Base-by-base conservation (phyloP, 2,797 vertebrate species). In the Chrosomus eos region DNA sequence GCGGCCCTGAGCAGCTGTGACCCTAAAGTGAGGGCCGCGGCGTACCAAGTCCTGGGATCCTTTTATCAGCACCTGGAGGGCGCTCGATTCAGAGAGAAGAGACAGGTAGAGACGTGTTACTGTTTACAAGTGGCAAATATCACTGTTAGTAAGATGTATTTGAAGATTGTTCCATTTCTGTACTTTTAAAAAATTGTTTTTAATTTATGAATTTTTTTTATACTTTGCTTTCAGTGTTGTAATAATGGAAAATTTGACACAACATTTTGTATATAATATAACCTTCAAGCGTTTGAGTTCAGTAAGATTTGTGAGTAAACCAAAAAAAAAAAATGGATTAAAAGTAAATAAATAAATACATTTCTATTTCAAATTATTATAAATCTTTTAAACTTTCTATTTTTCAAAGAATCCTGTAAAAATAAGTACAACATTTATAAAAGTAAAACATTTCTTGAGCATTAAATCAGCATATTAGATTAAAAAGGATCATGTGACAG, bases 1-100 rank as follows among this genome's bases (percentile, higher is more conserved):
- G 93, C 92, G 55, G 95, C 97, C 10, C 95, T 99, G 11, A 99
- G 98, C 89, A 99, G 98, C 93, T 97, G 96, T 0, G 97, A 99
- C 91, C 89, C 94, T 40, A 96, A 94, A 85, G 90, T 97, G 93
- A 93, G 98, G 86, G 97, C 97, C 0, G 95, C 95, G 0, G 97
- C 97, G 0, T 98, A 97, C 76, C 94, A 95, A 0, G 92, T 99
- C 45, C 92, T 99, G 73, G 95, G 93, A 48, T 95, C 94, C 77
- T 98, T 96, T 92, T 94, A 95, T 89, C 95, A 95, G 3, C 98
- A 99, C 19, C 90, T 99, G 88, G 97, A 99, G 87, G 96, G 94
- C 0, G 95, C 96, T 28, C 94, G 93, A 11, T 96, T 98, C 89
- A 94, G 93, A 87, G 97, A 97, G 89, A 97, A 96, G 92, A 94